phyloP scores from a whole-genome alignment of 2,888 invertebrate genomes.

The Ypsolopha sequella region DNA sequence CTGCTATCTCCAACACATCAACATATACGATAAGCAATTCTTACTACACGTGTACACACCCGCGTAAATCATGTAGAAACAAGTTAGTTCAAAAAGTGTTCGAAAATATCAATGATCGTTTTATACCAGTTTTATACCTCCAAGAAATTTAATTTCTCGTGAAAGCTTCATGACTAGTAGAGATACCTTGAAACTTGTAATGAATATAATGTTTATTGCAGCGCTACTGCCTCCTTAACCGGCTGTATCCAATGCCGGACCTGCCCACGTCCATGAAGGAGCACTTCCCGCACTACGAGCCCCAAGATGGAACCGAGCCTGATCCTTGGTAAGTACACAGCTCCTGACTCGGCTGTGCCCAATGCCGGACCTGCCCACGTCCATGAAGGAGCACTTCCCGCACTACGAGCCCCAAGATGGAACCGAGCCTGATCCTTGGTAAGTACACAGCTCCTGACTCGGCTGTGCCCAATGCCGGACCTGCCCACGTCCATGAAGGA shows the following conservation, averaged over 20 bases:
- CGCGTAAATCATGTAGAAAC: too few relatives aligned
- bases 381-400: conserved; percentile 36
- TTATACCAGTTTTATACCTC: too few relatives aligned
- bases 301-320: conserved; percentile 28
- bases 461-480: conserved; percentile 36
- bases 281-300: conserved; percentile 35
- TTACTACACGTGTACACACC: too few relatives aligned
- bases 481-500: conserved; percentile 33
- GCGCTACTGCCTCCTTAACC: conserved; percentile 49
- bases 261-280: conserved; percentile 33
- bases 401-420: conserved; percentile 32
- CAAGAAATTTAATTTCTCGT: too few relatives aligned
- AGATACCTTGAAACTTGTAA: background rate
- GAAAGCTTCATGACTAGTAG: too few relatives aligned
- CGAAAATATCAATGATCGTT: too few relatives aligned
- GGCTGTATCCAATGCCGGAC: conserved; percentile 44
- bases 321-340: conserved; percentile 15
- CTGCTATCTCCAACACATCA: too few relatives aligned
- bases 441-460: conserved; percentile 7
- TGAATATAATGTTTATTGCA: conserved; percentile 12
- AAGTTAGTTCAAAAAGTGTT: too few relatives aligned
- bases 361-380: conserved; percentile 35
- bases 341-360: conserved; percentile 23
- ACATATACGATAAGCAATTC: too few relatives aligned
- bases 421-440: conserved; percentile 22